Evolutionary conservation across 2,113 vertebrate species (phyloP), one percentile per base, ranked within the genome.

Genomic region (Takifugu bimaculatus): DNA sequence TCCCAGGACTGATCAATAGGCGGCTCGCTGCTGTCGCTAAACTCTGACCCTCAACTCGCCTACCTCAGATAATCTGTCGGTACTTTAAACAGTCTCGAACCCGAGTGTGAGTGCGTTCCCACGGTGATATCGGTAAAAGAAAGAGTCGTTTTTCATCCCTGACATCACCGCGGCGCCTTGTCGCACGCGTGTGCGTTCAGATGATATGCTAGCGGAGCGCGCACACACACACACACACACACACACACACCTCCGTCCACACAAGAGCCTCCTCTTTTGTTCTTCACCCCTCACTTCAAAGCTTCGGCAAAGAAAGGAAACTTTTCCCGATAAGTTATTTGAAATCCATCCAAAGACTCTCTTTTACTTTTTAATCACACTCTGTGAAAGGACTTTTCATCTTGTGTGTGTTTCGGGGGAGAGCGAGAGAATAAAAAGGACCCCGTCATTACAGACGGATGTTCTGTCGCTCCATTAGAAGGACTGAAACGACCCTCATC

Each of bases 401-500:
- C 80, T 2, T 39, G 29, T 60, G 65, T 55, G 35, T 43, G 56
- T 14, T 49, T 20, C 73, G 79, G 83, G 68, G 77, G 73, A 85
- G 75, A 74, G 75, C 76, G 27, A 65, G 70, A 57, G 77, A 81
- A 77, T 75, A 74, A 75, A 83, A 71, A 75, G 74, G 68, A 68
- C 50, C 57, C 63, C 67, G 64, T 85, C 71, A 71, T 84, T 83
- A 80, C 64, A 74, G 4, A 13, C 70, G 58, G 63, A 54, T 45
- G 12, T 67, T 71, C 69, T 73, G 65, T 72, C 57, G 32, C 67
- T 84, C 64, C 76, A 78, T 86, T 79, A 75, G 47, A 65, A 75
- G 50, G 80, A 70, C 74, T 71, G 75, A 80, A 82, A 80, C 80
- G 79, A 77, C 70, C 79, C 74, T 76, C 32, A 71, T 79, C 80